Base-by-base conservation (phyloP, 2,888 invertebrate genomes). In the Macrophya annulata region DNA sequence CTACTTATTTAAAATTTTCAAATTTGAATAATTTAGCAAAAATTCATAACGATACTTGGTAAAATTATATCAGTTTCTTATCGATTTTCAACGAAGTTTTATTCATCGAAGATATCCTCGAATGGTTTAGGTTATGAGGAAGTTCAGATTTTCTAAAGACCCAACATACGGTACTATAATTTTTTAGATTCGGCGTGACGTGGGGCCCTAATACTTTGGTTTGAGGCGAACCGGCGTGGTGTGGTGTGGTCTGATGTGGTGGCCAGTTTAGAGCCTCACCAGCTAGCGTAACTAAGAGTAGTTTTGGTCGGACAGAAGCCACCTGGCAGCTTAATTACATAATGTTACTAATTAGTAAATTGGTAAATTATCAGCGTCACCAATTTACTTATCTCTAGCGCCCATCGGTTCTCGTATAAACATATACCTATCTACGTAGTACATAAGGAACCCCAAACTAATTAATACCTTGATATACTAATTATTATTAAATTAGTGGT, bases 291-390 rank as follows among this genome's bases (percentile, higher is more conserved):
- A 81, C 81, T 62, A 43, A 81, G 83, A 83, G 83, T 48, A 40
- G 68, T 83, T 68, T 83, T 71, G n/a, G 48, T 37, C 48, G 25
- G 83, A 83, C 83, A 71, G 83, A n/a, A 65, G 65, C 65, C 83
- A 83, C 83, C 83, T 83, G 83, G 83, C 83, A 45, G 83, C 68
- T 71, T 71, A 83, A 83, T 83, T 83, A 68, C 71, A 65, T 65
- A 83, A 83, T 83, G 48, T 71, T 83, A 83, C 83, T 83, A 83
- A 83, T 83, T 83, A 83, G 83, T 83, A 83, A 83, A 83, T 83
- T 83, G 83, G 71, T 31, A 51, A 83, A 83, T 83, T 83, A 83
- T 83, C 71, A 71, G 83, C 68, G 48, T 83, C 65, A 71, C 83
- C 83, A 48, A 71, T 71, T 83, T 71, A 48, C 68, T 83, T 83